Percentiles rank a stretch among this genome's conserved stretches.
Evolutionary conservation across 2,797 vertebrate genomes (phyloP).

Genomic region (Cercopithecus hamlyni): DNA sequence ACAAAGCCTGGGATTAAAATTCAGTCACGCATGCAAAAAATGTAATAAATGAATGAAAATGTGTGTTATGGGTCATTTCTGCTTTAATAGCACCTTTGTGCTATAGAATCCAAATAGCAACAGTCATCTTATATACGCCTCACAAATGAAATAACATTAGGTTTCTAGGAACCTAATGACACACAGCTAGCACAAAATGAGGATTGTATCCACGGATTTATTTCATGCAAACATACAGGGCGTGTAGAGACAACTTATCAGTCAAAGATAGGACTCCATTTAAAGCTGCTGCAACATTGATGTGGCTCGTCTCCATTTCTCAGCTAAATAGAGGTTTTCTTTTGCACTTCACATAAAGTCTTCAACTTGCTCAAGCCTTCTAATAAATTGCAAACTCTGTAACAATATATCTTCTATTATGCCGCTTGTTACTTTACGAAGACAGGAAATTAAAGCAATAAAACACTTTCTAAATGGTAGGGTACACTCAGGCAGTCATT

Average conservation of each 20-base stretch:
- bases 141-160: slow-evolving; percentile 66
- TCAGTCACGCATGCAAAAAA: slow-evolving; percentile 69
- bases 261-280: slow-evolving; percentile 73
- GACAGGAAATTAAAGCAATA: slow-evolving; percentile 91
- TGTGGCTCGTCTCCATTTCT: slow-evolving; percentile 81
- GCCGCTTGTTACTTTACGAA: slow-evolving; percentile 87
- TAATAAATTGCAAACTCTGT: slow-evolving; percentile 86
- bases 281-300: slow-evolving; percentile 79
- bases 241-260: slow-evolving; percentile 69
- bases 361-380: slow-evolving; percentile 80
- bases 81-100: slow-evolving; percentile 67
- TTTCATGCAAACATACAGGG: slow-evolving; percentile 70
- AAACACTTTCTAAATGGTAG: slow-evolving; percentile 88
- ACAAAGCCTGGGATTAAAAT: slow-evolving; percentile 77
- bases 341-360: slow-evolving; percentile 84
- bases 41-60: slow-evolving; percentile 79
- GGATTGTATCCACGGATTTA: slow-evolving; percentile 62
- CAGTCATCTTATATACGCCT: slow-evolving; percentile 42
- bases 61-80: slow-evolving; percentile 67
- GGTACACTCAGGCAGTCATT: slow-evolving; percentile 85
- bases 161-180: slow-evolving; percentile 68
- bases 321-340: slow-evolving; percentile 83
- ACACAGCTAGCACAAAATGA: slow-evolving; percentile 51
- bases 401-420: slow-evolving; percentile 88
- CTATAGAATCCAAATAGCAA: slow-evolving; percentile 66